Conservation (phyloP, 37 sponge, comb jelly and placozoan species). For the Cladorhizidae sp. region DNA sequence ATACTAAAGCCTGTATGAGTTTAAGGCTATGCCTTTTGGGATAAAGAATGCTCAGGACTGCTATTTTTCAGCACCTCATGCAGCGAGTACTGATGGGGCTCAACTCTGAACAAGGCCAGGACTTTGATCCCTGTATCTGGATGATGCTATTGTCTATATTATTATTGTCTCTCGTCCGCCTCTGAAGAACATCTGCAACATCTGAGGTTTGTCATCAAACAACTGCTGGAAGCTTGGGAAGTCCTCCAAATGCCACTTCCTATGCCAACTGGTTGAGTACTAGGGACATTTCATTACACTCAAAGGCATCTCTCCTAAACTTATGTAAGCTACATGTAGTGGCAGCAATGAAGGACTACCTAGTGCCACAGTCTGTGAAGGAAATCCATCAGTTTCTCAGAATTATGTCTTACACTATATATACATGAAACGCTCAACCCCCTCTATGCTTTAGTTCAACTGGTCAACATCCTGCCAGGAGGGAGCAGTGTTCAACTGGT, state of each 20-base stretch:
- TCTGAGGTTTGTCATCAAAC: constrained; percentile 24
- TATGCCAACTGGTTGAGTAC: constrained; percentile 44
- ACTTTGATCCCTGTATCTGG: constrained; percentile 35
- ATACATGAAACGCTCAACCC: neutral
- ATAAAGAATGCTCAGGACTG: constrained; percentile 62
- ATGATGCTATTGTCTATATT: constrained; percentile 47
- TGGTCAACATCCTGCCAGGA: too few relatives aligned
- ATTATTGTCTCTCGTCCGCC: too few relatives aligned
- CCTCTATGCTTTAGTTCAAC: too few relatives aligned
- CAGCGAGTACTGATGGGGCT: constrained; percentile 35
- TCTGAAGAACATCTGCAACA: constrained; percentile 31
- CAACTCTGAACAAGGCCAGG: constrained; percentile 37
- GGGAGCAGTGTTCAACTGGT: too few relatives aligned
- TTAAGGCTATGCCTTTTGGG: constrained; percentile 69
- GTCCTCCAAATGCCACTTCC: constrained; percentile 38
- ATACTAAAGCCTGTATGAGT: constrained; percentile 58
- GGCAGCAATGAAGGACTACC: constrained; percentile 36
- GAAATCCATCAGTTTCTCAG: constrained; percentile 46
- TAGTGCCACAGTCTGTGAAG: neutral
- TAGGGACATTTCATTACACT: constrained; percentile 53
- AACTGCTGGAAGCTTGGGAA: constrained; percentile 11
- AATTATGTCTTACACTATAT: constrained; percentile 33
- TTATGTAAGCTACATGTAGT: neutral
- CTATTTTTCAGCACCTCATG: constrained; percentile 35
- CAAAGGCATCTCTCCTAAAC: constrained; percentile 13